Evolutionary conservation across 1,140 invertebrate species (phyloP), one percentile per base, ranked within the genome.

Genomic region (Megathymus violae): DNA sequence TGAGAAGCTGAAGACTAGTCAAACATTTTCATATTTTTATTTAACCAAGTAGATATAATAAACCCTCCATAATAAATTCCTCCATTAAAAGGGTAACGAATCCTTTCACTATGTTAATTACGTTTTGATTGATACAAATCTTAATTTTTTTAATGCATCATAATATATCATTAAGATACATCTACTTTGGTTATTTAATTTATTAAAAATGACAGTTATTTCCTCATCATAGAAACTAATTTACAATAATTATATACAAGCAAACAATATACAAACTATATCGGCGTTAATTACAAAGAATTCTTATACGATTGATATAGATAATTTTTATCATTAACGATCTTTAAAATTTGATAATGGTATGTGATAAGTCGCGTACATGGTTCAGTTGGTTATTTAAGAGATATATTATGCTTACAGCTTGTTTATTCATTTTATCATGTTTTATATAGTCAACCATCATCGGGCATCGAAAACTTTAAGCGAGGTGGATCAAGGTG

Each of bases 401-500:
- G n/a, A 36, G n/a, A 36, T 31, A 31, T 31, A 36, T 7, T 11
- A 7, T 31, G 4, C 4, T 31, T 36, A 31, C 7, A 9, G 27
- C 9, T 6, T 31, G 3, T 4, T 31, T 31, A 10, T 31, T 31
- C 7, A 22, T 22, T 22, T 22, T 22, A 22, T 22, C 5, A n/a
- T 22, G 19, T 22, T 22, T 22, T n/a, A n/a, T n/a, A n/a, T n/a
- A n/a, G 19, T 22, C 19, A 22, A 22, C 5, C 19, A 7, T n/a
- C 34, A 2, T 7, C n/a, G 34, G 7, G 3, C 4, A 11, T 3
- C n/a, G 2, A 2, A 2, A 1, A 4, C 2, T 19, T 19, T 25
- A 25, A 59, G 56, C 14, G 25, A 59, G 89, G 81, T 90, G 85
- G 75, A 62, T 71, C 91, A 92, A 92, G 91, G 91, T 92, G 91